These are phyloP conservation scores for Campoletis raptor DNA, from an alignment of 2,888 invertebrate species.

Conservation along the genomic window DNA sequence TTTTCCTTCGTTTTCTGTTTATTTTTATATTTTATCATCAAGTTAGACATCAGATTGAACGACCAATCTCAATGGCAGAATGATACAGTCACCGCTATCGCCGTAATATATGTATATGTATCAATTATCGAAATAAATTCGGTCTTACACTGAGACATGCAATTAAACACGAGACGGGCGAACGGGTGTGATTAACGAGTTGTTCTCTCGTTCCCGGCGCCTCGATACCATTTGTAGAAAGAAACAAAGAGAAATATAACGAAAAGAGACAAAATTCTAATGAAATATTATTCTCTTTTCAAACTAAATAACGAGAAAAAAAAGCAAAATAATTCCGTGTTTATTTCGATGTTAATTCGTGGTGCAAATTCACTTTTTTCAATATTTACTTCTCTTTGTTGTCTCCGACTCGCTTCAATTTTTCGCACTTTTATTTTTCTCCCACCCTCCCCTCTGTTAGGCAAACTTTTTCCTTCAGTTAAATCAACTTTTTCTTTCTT, in stretches of 20 bases:
- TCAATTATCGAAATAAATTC: slow-evolving; percentile 69
- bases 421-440: neutral
- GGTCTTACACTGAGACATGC: slow-evolving; percentile 66
- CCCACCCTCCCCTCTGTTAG: slow-evolving; percentile 15
- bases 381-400: slow-evolving; percentile 53
- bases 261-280: slow-evolving; percentile 59
- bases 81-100: slow-evolving; percentile 72
- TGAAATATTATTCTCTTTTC: neutral
- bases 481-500: slow-evolving; percentile 1
- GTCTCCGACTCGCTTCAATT: slow-evolving; percentile 37
- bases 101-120: slow-evolving; percentile 50
- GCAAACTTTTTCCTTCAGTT: neutral
- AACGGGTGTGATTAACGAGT: slow-evolving; percentile 25
- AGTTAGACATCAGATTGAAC: slow-evolving; percentile 70
- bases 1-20: slow-evolving; percentile 45
- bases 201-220: slow-evolving; percentile 3
- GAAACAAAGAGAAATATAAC: slow-evolving; percentile 28
- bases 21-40: slow-evolving; percentile 60
- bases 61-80: slow-evolving; percentile 69
- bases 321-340: slow-evolving; percentile 36
- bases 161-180: slow-evolving; percentile 63
- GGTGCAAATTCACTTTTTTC: neutral
- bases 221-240: slow-evolving; percentile 30
- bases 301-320: slow-evolving; percentile 3
- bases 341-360: slow-evolving; percentile 4